Evolutionary conservation across 2,888 invertebrate species (phyloP), one percentile per base, ranked within the genome.

Genomic region (Gortyna flavago): DNA sequence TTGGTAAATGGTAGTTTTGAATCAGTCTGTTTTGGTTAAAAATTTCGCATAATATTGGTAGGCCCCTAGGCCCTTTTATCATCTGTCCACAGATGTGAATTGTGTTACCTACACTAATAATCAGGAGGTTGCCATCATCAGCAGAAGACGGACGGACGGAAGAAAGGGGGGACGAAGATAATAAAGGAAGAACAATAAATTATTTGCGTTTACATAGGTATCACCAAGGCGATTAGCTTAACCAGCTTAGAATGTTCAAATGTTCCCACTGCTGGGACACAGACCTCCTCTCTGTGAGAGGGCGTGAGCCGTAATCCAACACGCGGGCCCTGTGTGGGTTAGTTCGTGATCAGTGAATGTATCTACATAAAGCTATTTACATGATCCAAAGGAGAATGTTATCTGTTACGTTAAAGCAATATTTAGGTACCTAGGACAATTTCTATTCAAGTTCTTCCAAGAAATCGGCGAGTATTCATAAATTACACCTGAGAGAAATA

Each of bases 401-500:
- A 77, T 77, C 29, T 35, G 21, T 59, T 77, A 77, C 16, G 35
- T 41, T 64, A 41, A 11, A 69, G 41, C 57, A 70, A 59, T 78
- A 82, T 80, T 77, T 82, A 69, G 13, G 68, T 69, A 77, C 7
- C 1, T 16, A 48, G 4, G 41, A 77, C 38, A 65, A 82, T 77
- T 77, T 80, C 83, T 59, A 81, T 84, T 85, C 80, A 81, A 68
- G 51, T 11, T 51, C 44, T 77, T 77, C 85, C 32, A 57, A 83
- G 85, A 85, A 82, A 77, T 82, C 57, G 25, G 48, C 13, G 11
- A 48, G 65, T 76, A 61, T 81, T 68, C 59, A 80, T 84, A 69
- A 71, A 84, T 67, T 84, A 67, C 82, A 83, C 76, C 85, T 85
- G 81, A 70, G 80, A 70, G 70, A 59, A 41, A 71, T 67, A 80